These are phyloP conservation scores for Diacarnus erythraeanus DNA, from an alignment of 37 sponge, comb jelly and placozoan species.

Conservation along the genomic window DNA sequence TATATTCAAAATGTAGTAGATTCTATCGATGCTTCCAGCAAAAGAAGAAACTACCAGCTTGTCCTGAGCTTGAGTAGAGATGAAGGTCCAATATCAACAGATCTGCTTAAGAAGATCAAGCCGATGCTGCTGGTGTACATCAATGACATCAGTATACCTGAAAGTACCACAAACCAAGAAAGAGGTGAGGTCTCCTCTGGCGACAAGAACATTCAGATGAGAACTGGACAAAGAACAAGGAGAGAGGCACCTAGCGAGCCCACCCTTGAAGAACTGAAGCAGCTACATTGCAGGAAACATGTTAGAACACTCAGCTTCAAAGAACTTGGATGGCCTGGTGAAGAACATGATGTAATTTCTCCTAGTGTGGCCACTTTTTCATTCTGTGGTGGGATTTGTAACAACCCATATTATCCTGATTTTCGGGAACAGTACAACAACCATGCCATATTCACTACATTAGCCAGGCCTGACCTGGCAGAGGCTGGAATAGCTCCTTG, in stretches of 20 bases:
- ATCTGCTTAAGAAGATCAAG: background rate
- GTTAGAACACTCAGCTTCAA: too few species aligned
- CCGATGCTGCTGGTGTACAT: conserved; percentile 30
- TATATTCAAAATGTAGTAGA: background rate
- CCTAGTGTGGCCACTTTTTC: background rate
- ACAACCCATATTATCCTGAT: background rate
- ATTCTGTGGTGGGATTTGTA: conserved; percentile 35
- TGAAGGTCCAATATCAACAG: background rate
- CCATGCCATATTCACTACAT: background rate
- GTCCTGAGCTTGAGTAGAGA: background rate
- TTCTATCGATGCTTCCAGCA: background rate
- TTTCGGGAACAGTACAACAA: background rate
- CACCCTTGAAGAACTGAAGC: background rate
- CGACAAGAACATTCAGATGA: background rate
- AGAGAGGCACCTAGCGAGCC: background rate
- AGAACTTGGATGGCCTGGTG: conserved; percentile 13
- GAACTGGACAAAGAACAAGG: background rate
- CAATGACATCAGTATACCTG: background rate
- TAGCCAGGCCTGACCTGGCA: background rate
- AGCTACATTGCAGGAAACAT: background rate
- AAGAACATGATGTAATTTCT: background rate
- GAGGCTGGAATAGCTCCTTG: conserved; percentile 11
- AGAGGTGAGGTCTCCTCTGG: background rate
- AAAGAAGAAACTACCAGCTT: background rate
- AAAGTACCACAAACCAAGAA: background rate